Conservation (phyloP, 2,797 vertebrate genomes). For the Myoxocephalus aenaeus region DNA sequence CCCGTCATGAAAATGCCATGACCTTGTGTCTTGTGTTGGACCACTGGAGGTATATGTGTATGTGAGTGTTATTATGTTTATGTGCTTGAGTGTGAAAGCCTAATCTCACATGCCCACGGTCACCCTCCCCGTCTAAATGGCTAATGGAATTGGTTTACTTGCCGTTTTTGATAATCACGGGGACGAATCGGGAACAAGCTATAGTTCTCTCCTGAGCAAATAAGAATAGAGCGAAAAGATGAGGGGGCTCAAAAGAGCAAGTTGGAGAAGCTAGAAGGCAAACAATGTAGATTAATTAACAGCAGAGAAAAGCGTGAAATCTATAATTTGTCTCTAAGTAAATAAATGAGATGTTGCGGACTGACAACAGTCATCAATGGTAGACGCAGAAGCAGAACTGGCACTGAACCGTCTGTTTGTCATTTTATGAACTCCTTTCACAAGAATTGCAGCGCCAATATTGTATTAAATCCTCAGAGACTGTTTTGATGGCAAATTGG, state of each 20-base stretch:
- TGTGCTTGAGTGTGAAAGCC: slow-evolving; percentile 52
- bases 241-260: background rate
- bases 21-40: slow-evolving; percentile 69
- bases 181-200: background rate
- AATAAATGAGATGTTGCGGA: slow-evolving; percentile 26
- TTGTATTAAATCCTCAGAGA: slow-evolving; percentile 29
- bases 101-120: slow-evolving; percentile 36
- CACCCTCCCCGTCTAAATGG: slow-evolving; percentile 24
- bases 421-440: slow-evolving; percentile 29
- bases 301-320: background rate
- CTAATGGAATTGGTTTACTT: slow-evolving; percentile 33
- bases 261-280: background rate
- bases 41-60: slow-evolving; percentile 41
- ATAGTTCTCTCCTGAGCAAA: slow-evolving; percentile 9
- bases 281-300: slow-evolving; percentile 6
- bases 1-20: slow-evolving; percentile 71
- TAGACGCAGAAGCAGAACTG: slow-evolving; percentile 33
- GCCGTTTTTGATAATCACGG: slow-evolving; percentile 13
- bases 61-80: slow-evolving; percentile 31
- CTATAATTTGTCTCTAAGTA: background rate
- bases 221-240: background rate
- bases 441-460: slow-evolving; percentile 30
- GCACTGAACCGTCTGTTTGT: slow-evolving; percentile 34
- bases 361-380: background rate
- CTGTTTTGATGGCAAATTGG: slow-evolving; percentile 27